phyloP scores from a whole-genome alignment of 2,888 invertebrate species.

The Clusia tigrina region DNA sequence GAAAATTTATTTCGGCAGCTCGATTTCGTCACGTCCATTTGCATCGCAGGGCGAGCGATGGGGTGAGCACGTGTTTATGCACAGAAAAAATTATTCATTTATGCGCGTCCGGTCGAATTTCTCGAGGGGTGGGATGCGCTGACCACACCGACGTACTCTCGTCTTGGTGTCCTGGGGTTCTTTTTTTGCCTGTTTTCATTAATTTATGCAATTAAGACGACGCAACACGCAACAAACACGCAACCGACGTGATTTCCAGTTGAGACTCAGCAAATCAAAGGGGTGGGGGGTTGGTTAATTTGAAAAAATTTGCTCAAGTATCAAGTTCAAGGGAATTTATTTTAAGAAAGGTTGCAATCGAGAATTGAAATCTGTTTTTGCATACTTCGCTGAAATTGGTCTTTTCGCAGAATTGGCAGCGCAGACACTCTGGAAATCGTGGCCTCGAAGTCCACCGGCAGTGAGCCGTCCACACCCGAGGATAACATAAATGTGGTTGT shows the following conservation, averaged over 20 bases:
- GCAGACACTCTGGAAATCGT: constrained; percentile 63
- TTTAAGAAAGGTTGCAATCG: constrained; percentile 15
- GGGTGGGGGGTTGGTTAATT: not conserved
- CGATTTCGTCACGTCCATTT: no score
- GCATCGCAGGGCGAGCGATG: no score
- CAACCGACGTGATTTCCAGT: not conserved
- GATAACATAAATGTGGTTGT: constrained; percentile 91
- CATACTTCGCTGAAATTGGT: constrained; percentile 10
- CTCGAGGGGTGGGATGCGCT: constrained; percentile 8
- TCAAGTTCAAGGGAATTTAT: constrained; percentile 30
- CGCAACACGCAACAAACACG: constrained; percentile 13
- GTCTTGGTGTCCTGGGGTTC: not conserved
- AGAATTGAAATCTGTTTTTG: not conserved
- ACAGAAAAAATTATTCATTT: constrained; percentile 21
- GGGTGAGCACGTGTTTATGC: constrained; percentile 11
- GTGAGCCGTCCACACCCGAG: constrained; percentile 67
- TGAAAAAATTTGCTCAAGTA: not conserved
- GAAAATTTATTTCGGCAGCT: no score
- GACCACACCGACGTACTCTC: no score
- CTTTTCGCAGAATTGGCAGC: constrained; percentile 57
- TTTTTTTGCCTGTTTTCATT: not conserved
- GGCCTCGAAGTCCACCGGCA: constrained; percentile 63
- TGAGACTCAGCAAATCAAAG: not conserved
- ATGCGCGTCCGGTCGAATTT: constrained; percentile 19
- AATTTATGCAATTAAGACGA: constrained; percentile 5